Percentiles rank a stretch among this genome's conserved stretches.
phyloP scores from a whole-genome alignment of 2,797 vertebrate genomes.

The Pitangus sulphuratus region DNA sequence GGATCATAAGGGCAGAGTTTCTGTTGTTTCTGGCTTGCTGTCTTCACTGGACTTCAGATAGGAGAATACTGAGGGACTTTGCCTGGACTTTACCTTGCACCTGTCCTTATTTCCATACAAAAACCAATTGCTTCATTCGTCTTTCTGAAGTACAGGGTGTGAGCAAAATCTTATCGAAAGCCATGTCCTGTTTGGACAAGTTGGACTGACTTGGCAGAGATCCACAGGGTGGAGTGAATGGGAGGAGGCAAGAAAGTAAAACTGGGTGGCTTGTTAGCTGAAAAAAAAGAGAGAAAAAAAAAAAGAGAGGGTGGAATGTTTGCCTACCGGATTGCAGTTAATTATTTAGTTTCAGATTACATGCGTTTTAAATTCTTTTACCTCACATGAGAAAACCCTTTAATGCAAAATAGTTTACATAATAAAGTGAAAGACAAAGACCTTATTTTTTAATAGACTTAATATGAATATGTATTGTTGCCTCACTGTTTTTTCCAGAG shows the following conservation, averaged over 20 bases:
- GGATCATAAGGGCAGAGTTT: background rate
- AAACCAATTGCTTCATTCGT: constrained; percentile 75
- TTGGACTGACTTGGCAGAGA: constrained; percentile 75
- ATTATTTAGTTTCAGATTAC: constrained; percentile 73
- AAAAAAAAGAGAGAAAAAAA: constrained; percentile 17
- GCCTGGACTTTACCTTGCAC: constrained; percentile 71
- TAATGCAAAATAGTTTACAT: constrained; percentile 50
- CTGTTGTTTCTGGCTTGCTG: background rate
- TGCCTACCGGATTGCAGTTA: constrained; percentile 69
- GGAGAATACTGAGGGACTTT: constrained; percentile 29
- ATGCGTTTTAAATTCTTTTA: constrained; percentile 42
- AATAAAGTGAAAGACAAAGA: background rate
- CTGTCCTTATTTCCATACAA: constrained; percentile 80
- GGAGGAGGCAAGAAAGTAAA: constrained; percentile 80
- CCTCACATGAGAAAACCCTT: constrained; percentile 41
- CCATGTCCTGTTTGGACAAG: constrained; percentile 84
- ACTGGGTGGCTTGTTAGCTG: constrained; percentile 70
- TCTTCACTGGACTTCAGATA: background rate
- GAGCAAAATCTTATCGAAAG: constrained; percentile 80
- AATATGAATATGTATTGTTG: background rate
- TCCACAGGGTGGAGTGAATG: constrained; percentile 79
- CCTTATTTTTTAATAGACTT: background rate
- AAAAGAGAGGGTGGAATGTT: constrained; percentile 70
- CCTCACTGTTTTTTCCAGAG: background rate
- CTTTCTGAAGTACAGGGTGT: constrained; percentile 79